These are phyloP conservation scores for Drosophila tristis DNA, from an alignment of 1,140 invertebrate species.

Conservation along the genomic window DNA sequence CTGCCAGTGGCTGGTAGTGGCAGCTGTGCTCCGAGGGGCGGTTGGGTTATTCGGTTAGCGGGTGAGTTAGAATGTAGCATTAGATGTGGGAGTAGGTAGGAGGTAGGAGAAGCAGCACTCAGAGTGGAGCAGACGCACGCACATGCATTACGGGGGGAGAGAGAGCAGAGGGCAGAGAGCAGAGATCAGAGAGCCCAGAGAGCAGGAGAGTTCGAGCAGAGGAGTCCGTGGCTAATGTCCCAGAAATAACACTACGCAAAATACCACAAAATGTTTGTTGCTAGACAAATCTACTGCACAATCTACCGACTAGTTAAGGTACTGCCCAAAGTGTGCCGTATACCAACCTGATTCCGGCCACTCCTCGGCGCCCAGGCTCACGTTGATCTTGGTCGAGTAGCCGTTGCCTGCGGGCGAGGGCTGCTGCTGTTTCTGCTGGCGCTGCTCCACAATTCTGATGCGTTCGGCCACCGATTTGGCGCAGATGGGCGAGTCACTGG, in stretches of 20 bases:
- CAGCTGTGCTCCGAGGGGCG: slow-evolving; percentile 45
- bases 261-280: slow-evolving; percentile 23
- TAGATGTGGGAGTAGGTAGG: slow-evolving; percentile 11
- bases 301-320: slow-evolving; percentile 48
- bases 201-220: slow-evolving; percentile 65
- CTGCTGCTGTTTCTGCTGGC: slow-evolving; percentile 56
- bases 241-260: slow-evolving; percentile 35
- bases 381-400: slow-evolving; percentile 87
- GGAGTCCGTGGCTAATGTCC: slow-evolving; percentile 63
- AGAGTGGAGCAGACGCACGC: slow-evolving; percentile 51
- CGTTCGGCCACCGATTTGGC: slow-evolving; percentile 85
- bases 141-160: slow-evolving; percentile 56
- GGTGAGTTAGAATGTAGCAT: slow-evolving; percentile 50
- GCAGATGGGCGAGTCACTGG: slow-evolving; percentile 50
- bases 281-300: slow-evolving; percentile 34
- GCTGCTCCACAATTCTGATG: slow-evolving; percentile 77
- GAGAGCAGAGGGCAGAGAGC: neutral
- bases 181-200: slow-evolving; percentile 33
- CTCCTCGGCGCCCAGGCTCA: slow-evolving; percentile 68
- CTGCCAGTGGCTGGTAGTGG: slow-evolving; percentile 8
- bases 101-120: slow-evolving; percentile 40
- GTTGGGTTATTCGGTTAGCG: slow-evolving; percentile 37
- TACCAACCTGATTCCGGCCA: slow-evolving; percentile 77
- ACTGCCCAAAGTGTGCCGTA: neutral
- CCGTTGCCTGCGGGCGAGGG: slow-evolving; percentile 74